Base-by-base conservation (phyloP, 2,113 vertebrate species). In the Oncorhynchus keta region DNA sequence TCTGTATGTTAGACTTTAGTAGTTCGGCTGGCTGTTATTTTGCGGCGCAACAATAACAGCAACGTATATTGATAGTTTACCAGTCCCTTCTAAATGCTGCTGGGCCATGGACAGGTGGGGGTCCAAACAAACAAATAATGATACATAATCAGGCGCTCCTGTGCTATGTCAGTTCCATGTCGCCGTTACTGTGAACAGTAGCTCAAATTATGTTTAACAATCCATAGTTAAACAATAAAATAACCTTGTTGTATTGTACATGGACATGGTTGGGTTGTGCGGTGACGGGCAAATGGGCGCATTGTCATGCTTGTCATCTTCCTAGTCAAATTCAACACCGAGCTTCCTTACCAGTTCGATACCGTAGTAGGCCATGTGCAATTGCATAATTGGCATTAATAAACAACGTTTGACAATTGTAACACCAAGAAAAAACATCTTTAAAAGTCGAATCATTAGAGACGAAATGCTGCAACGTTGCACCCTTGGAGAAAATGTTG, bases 381-480 rank as follows among this genome's bases (percentile, higher is more conserved):
- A 55, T 55, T 18, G 51, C 1, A 55, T 16, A 4, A 55, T 13
- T 55, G 51, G 14, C 14, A 55, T 55, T 55, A 55, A 55, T 55
- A 18, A 45, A 11, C 39, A 12, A 20, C 22, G 5, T 28, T 9
- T n/a, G 22, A 14, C 26, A 39, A 64, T 39, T 65, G 28, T 30
- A 6, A 32, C 6, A 39, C 12, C 51, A 55, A 14, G 14, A 55
- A 18, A 18, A 55, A 55, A 55, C 16, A 16, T 14, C 0, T 7
- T 5, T 5, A 5, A 73, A 28, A 35, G 26, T 32, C 0, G 7
- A 32, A 67, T 32, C 16, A 30, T 13, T 45, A 2, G 39, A 12
- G 24, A 69, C 24, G 7, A n/a, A 68, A 68, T 76, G 30, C 70
- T 70, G 74, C 74, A 76, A 70, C 35, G 24, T 57, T 66, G 16